Evolutionary conservation across 2,888 invertebrate genomes (phyloP).

Genomic region (Cactoblastis cactorum): DNA sequence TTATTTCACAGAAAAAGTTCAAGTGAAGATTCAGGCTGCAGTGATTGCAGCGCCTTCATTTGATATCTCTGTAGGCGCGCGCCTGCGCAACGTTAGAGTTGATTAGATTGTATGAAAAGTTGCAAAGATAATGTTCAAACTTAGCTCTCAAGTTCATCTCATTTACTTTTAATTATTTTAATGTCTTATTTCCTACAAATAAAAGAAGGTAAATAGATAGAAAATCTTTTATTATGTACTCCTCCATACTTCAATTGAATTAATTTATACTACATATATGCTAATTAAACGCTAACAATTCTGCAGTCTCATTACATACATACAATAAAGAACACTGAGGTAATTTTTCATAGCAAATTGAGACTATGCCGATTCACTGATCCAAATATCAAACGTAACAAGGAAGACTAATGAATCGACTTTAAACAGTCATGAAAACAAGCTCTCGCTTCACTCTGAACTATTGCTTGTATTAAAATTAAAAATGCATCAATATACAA

Average conservation of each 20-base stretch:
- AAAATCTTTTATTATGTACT: constrained; percentile 72
- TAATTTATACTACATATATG: constrained; percentile 69
- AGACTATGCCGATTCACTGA: constrained; percentile 45
- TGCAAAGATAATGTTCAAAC: background rate
- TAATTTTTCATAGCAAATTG: constrained; percentile 51
- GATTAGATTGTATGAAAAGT: no score
- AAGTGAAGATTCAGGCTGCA: constrained; percentile 60
- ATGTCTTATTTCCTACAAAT: constrained; percentile 23
- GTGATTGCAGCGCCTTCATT: constrained; percentile 57
- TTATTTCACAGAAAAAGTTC: constrained; percentile 51
- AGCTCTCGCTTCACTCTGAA: constrained; percentile 36
- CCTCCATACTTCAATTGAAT: constrained; percentile 65
- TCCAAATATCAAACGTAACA: constrained; percentile 19
- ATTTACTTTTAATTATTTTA: no score
- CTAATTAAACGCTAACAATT: constrained; percentile 76
- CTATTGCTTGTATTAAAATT: constrained; percentile 57
- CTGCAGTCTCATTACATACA: constrained; percentile 77
- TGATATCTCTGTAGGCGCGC: constrained; percentile 48
- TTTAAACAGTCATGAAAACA: constrained; percentile 39
- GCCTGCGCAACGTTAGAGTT: constrained; percentile 44
- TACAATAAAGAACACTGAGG: constrained; percentile 65
- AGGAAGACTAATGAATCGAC: constrained; percentile 38
- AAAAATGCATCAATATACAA: constrained; percentile 71
- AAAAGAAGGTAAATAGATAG: constrained; percentile 52
- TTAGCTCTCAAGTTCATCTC: no score